Evolutionary conservation across 2,888 invertebrate genomes (phyloP), one percentile per base, ranked within the genome.

Genomic region (Nymphalis c-album): DNA sequence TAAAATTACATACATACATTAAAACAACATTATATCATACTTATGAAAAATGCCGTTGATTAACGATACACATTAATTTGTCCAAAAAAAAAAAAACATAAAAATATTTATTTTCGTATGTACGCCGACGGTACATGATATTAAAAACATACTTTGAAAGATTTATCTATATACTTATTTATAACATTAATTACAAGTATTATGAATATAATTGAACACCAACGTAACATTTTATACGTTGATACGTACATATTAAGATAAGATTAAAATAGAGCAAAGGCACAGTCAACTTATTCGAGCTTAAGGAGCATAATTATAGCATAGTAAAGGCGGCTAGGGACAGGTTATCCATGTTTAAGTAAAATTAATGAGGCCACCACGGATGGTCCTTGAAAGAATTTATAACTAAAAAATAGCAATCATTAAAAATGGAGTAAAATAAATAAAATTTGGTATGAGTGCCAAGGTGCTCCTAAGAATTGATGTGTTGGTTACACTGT

Each of bases 241-340:
- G 55, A 68, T 66, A 71, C 59, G 50, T 66, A 46, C 51, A 67
- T 26, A 51, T 64, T 63, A 64, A 65, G 40, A 59, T 60, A 68
- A 46, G 45, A 68, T 55, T 67, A 60, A 62, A 58, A 61, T 63
- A 68, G 59, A 68, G 67, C 64, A 47, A 72, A 72, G 72, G 72
- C 72, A 72, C 72, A 71, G 67, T 70, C 55, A 72, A 72, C 66
- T 59, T 72, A 66, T 70, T 50, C 64, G 65, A 72, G 70, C 65
- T 64, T 70, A 63, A 68, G 13, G 26, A 40, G 48, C 67, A 66
- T 60, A 22, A 18, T 66, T 59, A 51, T 20, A 57, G n/a, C 3
- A 18, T 57, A 40, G 1, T 26, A 60, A 48, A 40, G 60, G 46
- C 50, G 60, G 60, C 66, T 55, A 62, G 53, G 31, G 63, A 63